Conservation (phyloP, 2,797 vertebrate species). For the Poecilia gillii region DNA sequence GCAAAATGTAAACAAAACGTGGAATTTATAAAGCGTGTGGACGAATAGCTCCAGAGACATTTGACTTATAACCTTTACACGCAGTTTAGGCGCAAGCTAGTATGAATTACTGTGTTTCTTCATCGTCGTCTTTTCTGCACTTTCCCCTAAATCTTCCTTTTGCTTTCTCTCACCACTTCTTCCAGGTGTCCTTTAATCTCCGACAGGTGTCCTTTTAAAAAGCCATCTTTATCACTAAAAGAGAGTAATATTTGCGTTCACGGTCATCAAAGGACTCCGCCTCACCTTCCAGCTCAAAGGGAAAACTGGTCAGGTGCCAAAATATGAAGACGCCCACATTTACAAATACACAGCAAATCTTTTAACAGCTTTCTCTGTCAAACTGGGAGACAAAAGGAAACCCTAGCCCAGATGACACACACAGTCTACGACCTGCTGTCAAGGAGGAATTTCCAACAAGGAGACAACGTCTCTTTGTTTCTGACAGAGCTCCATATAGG, state of each 20-base stretch:
- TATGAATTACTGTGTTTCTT: constrained; percentile 25
- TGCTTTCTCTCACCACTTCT: constrained; percentile 59
- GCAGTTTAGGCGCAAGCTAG: constrained; percentile 33
- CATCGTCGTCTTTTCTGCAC: constrained; percentile 37
- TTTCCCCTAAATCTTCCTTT: constrained; percentile 37
- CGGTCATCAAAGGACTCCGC: constrained; percentile 67
- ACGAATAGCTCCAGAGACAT: constrained; percentile 25
- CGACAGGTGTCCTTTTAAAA: constrained; percentile 86
- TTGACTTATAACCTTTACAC: constrained; percentile 31
- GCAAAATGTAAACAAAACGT: constrained; percentile 3
- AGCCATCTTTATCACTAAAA: constrained; percentile 80
- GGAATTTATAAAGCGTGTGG: neutral
- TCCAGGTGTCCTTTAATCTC: constrained; percentile 85
- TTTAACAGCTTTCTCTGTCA: constrained; percentile 71
- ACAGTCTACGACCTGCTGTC: neutral
- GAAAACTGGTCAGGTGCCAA: constrained; percentile 73
- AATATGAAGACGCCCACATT: constrained; percentile 46
- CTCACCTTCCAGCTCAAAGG: constrained; percentile 66
- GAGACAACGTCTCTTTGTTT: neutral
- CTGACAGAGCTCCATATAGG: neutral
- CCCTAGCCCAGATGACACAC: neutral
- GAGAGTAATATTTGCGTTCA: constrained; percentile 46
- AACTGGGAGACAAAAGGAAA: constrained; percentile 29
- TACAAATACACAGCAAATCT: constrained; percentile 41
- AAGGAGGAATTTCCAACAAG: neutral